phyloP scores from a whole-genome alignment of 2,888 invertebrate species.

The Lepidocyrtoides sp. region DNA sequence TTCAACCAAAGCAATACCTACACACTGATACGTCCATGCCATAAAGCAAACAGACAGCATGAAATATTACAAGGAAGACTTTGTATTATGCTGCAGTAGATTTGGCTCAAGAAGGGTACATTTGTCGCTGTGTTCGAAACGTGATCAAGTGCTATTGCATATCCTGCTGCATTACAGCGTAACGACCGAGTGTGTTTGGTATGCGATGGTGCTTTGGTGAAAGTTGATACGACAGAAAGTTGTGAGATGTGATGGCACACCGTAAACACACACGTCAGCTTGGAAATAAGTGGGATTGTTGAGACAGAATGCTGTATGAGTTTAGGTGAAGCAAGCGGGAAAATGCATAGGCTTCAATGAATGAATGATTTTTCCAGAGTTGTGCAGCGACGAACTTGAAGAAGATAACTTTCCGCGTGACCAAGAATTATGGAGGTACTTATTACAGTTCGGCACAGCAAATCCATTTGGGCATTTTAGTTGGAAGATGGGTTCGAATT shows the following conservation, averaged over 20 bases:
- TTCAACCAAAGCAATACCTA: neutral
- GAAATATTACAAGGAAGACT: neutral
- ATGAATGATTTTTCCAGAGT: conserved; percentile 63
- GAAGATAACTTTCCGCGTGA: conserved; percentile 42
- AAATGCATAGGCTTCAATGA: conserved; percentile 24
- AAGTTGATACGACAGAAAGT: conserved; percentile 47
- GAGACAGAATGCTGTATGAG: no score
- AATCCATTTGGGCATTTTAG: neutral
- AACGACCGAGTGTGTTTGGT: neutral
- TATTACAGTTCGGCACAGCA: neutral
- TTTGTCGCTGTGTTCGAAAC: neutral
- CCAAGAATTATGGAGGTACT: neutral
- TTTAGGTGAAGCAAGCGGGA: neutral
- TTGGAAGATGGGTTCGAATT: no score
- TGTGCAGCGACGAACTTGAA: conserved; percentile 30
- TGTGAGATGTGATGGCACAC: conserved; percentile 20
- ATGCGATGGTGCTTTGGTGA: conserved; percentile 43
- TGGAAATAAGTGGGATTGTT: no score
- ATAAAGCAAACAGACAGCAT: neutral
- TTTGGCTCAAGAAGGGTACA: neutral
- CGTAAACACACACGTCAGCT: neutral
- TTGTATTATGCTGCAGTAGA: neutral
- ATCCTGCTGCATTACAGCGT: neutral
- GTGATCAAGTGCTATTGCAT: neutral
- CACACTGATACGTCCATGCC: neutral